Conservation (phyloP, 2,888 invertebrate species). For the Abrostola triplasia region DNA sequence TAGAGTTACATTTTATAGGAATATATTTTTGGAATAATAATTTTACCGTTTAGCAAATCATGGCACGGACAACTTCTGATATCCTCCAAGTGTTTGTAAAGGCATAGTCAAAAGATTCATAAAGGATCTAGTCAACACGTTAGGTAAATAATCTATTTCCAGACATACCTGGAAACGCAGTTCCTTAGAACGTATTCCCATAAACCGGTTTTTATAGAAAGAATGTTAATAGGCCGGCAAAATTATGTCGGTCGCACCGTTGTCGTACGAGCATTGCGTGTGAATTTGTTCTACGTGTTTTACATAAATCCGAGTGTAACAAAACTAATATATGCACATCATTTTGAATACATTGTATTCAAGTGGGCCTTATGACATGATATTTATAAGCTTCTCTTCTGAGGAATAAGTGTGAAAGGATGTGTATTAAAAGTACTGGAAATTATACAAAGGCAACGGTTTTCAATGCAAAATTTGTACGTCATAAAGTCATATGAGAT, state of each 20-base stretch:
- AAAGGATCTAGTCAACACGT: slow-evolving; percentile 17
- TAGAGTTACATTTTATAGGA: not conserved
- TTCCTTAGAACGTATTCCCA: slow-evolving; percentile 40
- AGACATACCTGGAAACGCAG: slow-evolving; percentile 28
- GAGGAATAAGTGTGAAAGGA: slow-evolving; percentile 8
- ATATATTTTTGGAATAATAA: not conserved
- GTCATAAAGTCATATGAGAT: slow-evolving; percentile 37
- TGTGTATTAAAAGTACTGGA: too few relatives aligned
- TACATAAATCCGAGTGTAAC: slow-evolving; percentile 55
- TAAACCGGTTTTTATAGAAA: slow-evolving; percentile 66
- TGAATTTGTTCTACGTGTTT: slow-evolving; percentile 60
- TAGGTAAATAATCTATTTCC: slow-evolving; percentile 38
- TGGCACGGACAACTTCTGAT: not conserved
- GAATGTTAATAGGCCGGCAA: slow-evolving; percentile 69
- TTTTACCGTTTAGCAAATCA: not conserved
- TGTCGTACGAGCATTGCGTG: slow-evolving; percentile 64
- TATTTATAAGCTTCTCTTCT: slow-evolving; percentile 22
- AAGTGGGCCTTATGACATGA: slow-evolving; percentile 32
- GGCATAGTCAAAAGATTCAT: slow-evolving; percentile 5
- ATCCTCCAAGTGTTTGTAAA: too few relatives aligned
- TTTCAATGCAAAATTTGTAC: slow-evolving; percentile 2
- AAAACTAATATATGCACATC: slow-evolving; percentile 33
- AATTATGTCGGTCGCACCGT: slow-evolving; percentile 68
- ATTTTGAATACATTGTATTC: slow-evolving; percentile 37
- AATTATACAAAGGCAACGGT: too few relatives aligned